phyloP scores from a whole-genome alignment of 2,888 invertebrate species.

The Augochlorella aurata region DNA sequence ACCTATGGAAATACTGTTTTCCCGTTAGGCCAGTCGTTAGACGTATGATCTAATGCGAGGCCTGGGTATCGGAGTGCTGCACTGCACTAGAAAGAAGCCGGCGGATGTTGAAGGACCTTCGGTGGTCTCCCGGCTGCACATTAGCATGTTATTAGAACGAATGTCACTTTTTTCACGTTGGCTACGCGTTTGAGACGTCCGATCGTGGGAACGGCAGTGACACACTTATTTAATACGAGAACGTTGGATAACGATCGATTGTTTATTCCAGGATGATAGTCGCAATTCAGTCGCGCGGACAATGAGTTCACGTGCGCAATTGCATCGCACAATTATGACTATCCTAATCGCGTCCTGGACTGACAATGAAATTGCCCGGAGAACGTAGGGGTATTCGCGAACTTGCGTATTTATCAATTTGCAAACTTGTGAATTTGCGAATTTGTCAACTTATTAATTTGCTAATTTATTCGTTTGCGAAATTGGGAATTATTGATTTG shows the following conservation, averaged over 20 bases:
- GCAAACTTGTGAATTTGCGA: too few species aligned
- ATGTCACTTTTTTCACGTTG: constrained; percentile 56
- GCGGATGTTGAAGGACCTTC: constrained; percentile 59
- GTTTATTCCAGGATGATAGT: constrained; percentile 17
- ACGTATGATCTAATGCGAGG: constrained; percentile 45
- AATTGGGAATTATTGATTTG: too few species aligned
- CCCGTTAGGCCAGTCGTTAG: constrained; percentile 29
- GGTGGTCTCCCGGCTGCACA: constrained; percentile 14
- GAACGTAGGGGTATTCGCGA: too few species aligned
- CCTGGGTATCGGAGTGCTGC: background rate
- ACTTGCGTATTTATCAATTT: too few species aligned
- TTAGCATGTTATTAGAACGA: constrained; percentile 65
- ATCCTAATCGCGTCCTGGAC: background rate
- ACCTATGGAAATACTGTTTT: constrained; percentile 34
- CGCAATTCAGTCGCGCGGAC: constrained; percentile 19
- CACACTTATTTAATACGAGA: constrained; percentile 65
- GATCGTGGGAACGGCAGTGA: constrained; percentile 72
- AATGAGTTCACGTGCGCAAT: constrained; percentile 18
- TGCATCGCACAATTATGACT: constrained; percentile 36
- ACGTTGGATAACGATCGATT: constrained; percentile 58
- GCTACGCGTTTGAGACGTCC: constrained; percentile 38
- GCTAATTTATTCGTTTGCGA: too few species aligned
- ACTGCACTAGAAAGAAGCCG: constrained; percentile 30
- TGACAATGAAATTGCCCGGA: too few species aligned
- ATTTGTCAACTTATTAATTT: too few species aligned